A percentile compares a stretch with the other conserved stretches of the same genome.
phyloP scores from a whole-genome alignment of 2,797 vertebrate genomes.

The Arnoldichthys spilopterus region DNA sequence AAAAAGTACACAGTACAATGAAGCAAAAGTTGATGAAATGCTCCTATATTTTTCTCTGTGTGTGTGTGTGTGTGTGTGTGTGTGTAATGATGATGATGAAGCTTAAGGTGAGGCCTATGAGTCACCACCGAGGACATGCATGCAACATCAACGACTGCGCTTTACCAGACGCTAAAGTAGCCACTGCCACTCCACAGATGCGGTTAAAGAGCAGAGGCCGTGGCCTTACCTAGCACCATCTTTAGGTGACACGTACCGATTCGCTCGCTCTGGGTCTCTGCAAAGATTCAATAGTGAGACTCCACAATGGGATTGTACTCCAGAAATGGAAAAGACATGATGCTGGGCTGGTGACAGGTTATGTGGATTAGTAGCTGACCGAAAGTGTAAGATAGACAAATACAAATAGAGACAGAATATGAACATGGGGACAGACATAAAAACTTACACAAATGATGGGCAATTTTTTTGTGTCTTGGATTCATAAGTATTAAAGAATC shows the following conservation, averaged over 20 bases:
- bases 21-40: constrained; percentile 22
- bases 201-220: constrained; percentile 30
- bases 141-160: constrained; percentile 46
- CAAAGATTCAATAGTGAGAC: constrained; percentile 57
- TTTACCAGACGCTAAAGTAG: constrained; percentile 51
- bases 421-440: not conserved
- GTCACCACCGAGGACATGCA: constrained; percentile 54
- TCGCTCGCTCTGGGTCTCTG: constrained; percentile 33
- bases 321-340: constrained; percentile 22
- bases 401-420: not conserved
- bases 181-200: constrained; percentile 50
- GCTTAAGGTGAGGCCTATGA: constrained; percentile 20
- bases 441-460: not conserved
- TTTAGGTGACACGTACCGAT: constrained; percentile 49
- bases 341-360: not conserved
- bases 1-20: constrained; percentile 29
- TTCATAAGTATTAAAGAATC: not conserved
- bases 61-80: not conserved
- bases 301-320: constrained; percentile 36
- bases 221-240: constrained; percentile 37
- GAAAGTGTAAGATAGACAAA: not conserved
- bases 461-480: not conserved
- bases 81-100: constrained; percentile 29
- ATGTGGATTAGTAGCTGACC: not conserved
- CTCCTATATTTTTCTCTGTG: not conserved